A percentile compares a stretch with the other conserved stretches of the same genome.
Conservation (phyloP, 2,113 vertebrate genomes). For the Ceyx melanurus region DNA sequence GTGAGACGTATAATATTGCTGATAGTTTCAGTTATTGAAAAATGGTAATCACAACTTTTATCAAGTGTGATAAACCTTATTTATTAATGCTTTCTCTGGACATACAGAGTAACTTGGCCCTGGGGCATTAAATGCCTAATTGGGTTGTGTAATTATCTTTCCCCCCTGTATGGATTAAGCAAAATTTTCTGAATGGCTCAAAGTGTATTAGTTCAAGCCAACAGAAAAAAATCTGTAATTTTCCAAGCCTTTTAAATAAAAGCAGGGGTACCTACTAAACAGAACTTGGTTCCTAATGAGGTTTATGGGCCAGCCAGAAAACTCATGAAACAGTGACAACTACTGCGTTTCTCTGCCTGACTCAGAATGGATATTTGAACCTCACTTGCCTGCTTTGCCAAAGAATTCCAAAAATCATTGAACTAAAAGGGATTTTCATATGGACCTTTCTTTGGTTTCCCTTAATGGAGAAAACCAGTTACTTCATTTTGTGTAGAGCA, state of each 20-base stretch:
- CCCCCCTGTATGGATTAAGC: not conserved
- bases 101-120: not conserved
- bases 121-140: not conserved
- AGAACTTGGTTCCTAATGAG: not conserved
- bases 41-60: not conserved
- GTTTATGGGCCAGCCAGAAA: not conserved
- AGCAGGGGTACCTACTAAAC: not conserved
- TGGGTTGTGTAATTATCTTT: not conserved
- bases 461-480: not conserved
- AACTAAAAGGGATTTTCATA: not conserved
- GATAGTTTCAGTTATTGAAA: slow-evolving; percentile 6
- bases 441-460: not conserved
- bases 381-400: not conserved
- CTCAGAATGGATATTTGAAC: not conserved
- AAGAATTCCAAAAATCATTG: not conserved
- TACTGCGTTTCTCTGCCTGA: not conserved
- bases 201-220: not conserved
- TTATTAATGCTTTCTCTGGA: not conserved
- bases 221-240: not conserved
- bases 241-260: not conserved
- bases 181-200: not conserved
- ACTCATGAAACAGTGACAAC: not conserved
- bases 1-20: not conserved
- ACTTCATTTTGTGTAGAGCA: not conserved
- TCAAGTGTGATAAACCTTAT: not conserved